Percentiles rank a stretch among this genome's conserved stretches.
Conservation (phyloP, 1,140 invertebrate genomes). For the Helicoverpa armigera region DNA sequence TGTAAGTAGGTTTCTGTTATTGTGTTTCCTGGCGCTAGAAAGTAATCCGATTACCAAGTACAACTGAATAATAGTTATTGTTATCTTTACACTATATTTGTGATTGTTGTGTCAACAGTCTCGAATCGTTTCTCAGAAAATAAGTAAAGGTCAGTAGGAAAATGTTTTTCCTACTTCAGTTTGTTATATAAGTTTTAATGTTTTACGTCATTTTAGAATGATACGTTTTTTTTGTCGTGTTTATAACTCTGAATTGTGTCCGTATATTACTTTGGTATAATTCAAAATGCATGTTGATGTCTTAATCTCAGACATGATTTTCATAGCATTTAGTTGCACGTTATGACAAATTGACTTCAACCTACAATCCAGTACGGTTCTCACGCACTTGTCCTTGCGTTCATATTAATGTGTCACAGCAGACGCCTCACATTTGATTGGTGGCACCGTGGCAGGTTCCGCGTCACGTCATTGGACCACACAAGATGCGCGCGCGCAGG, state of each 20-base stretch:
- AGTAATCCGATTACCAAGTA: conserved; percentile 30
- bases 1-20: conserved; percentile 30
- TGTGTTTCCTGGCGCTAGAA: conserved; percentile 27
- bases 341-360: background rate
- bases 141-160: no score
- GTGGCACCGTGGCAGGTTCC: conserved; percentile 37
- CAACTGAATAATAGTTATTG: conserved; percentile 6
- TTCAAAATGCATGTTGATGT: no score
- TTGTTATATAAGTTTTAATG: no score
- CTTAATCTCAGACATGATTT: no score
- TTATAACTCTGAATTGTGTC: no score
- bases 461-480: conserved; percentile 63
- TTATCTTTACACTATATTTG: conserved; percentile 16
- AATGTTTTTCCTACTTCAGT: no score
- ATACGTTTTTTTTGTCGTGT: no score
- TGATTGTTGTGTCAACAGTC: background rate
- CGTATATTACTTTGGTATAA: no score
- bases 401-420: conserved; percentile 6
- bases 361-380: conserved; percentile 15
- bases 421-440: conserved; percentile 25
- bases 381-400: conserved; percentile 24
- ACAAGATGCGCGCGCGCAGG: conserved; percentile 66
- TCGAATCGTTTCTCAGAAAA: background rate
- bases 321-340: no score
- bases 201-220: no score